Evolutionary conservation across 2,888 invertebrate species (phyloP).

Genomic region (Belgica antarctica): DNA sequence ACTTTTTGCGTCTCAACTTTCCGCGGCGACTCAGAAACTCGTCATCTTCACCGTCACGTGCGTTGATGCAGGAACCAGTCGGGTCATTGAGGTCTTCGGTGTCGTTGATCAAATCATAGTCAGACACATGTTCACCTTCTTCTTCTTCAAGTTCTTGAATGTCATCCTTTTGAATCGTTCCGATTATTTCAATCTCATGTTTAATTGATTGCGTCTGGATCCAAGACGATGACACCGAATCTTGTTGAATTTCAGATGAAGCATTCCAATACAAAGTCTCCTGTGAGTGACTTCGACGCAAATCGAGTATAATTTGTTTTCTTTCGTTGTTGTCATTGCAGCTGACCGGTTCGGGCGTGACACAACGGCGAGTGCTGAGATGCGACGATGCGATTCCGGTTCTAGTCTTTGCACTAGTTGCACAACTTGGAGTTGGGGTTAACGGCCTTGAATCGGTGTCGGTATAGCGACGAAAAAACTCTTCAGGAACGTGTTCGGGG

Average conservation of each 20-base stretch:
- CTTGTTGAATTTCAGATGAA: slow-evolving; percentile 52
- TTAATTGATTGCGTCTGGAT: slow-evolving; percentile 8
- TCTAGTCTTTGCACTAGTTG: slow-evolving; percentile 67
- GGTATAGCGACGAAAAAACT: slow-evolving; percentile 74
- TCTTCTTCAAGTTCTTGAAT: slow-evolving; percentile 29
- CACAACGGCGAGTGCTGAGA: slow-evolving; percentile 59
- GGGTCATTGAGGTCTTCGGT: slow-evolving; percentile 23
- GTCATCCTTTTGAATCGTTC: background rate
- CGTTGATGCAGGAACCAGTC: slow-evolving; percentile 52
- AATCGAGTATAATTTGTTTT: slow-evolving; percentile 70
- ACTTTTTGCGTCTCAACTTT: slow-evolving; percentile 56
- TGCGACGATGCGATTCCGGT: slow-evolving; percentile 61
- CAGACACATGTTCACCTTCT: background rate
- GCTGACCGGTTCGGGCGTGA: slow-evolving; percentile 66
- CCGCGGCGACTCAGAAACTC: slow-evolving; percentile 60
- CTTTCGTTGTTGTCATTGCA: slow-evolving; percentile 57
- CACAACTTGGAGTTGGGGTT: slow-evolving; percentile 75
- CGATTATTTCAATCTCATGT: slow-evolving; percentile 38
- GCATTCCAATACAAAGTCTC: slow-evolving; percentile 59
- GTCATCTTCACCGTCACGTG: slow-evolving; percentile 51
- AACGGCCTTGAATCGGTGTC: slow-evolving; percentile 81
- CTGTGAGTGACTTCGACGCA: slow-evolving; percentile 67
- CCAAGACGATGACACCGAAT: slow-evolving; percentile 44
- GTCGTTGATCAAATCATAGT: slow-evolving; percentile 1
- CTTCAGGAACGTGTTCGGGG: slow-evolving; percentile 69